These are phyloP conservation scores for Heptranchias perlo DNA, from an alignment of 2,113 vertebrate genomes.

Conservation along the genomic window DNA sequence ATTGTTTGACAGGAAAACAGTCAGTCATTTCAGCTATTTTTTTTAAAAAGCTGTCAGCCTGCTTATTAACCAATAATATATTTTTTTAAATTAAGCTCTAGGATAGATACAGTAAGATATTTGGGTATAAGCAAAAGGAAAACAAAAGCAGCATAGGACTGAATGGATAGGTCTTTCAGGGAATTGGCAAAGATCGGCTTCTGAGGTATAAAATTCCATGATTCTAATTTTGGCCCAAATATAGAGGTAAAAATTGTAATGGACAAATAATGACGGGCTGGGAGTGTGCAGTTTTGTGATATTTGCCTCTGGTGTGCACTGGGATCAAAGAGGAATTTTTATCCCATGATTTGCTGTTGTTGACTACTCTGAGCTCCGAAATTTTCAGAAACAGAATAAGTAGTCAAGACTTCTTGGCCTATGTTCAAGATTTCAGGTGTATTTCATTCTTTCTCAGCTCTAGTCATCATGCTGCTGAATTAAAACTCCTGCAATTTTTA, in stretches of 20 bases:
- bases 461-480: too few species aligned
- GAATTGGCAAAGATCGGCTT: not conserved
- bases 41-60: not conserved
- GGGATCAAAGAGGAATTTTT: not conserved
- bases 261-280: not conserved
- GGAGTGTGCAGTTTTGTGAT: not conserved
- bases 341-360: not conserved
- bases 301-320: too few species aligned
- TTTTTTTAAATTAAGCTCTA: too few species aligned
- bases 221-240: not conserved
- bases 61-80: not conserved
- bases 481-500: too few species aligned
- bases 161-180: not conserved
- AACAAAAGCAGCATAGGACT: not conserved
- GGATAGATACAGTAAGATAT: not conserved
- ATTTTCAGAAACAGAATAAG: not conserved
- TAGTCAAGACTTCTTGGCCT: too few species aligned
- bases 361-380: not conserved
- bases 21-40: not conserved
- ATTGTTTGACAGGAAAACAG: not conserved
- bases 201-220: too few species aligned
- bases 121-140: not conserved
- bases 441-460: too few species aligned
- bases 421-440: too few species aligned
- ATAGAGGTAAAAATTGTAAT: not conserved